Conservation (phyloP, 2,888 invertebrate genomes). For the Xanthostigma xanthostigma region DNA sequence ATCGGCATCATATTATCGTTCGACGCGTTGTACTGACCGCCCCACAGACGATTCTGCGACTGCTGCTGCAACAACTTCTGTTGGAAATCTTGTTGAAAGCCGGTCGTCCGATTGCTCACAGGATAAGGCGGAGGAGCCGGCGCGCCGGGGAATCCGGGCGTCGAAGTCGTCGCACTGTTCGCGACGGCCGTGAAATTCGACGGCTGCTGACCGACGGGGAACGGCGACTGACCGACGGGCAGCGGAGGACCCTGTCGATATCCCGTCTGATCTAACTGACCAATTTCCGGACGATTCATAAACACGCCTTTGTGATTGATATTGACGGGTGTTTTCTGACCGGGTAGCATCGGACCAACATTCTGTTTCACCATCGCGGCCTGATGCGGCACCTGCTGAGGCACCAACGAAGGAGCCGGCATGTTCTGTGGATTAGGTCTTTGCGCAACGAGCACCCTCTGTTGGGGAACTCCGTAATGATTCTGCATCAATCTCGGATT, state of each 20-base stretch:
- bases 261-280: too few relatives aligned
- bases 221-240: slow-evolving; percentile 29
- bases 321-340: too few relatives aligned
- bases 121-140: slow-evolving; percentile 18
- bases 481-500: too few relatives aligned
- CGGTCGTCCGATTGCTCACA: slow-evolving; percentile 9
- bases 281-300: too few relatives aligned
- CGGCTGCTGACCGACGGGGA: slow-evolving; percentile 28
- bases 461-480: too few relatives aligned
- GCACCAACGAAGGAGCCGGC: too few relatives aligned
- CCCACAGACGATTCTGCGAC: slow-evolving; percentile 4
- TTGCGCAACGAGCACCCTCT: too few relatives aligned
- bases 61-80: slow-evolving; percentile 30
- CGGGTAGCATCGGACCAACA: not conserved
- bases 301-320: too few relatives aligned
- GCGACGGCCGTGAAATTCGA: slow-evolving; percentile 16
- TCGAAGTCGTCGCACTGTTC: slow-evolving; percentile 14
- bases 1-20: slow-evolving; percentile 6
- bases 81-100: slow-evolving; percentile 13
- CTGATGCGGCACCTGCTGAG: too few relatives aligned
- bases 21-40: slow-evolving; percentile 1
- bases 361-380: not conserved
- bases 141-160: slow-evolving; percentile 16
- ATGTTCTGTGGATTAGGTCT: too few relatives aligned
- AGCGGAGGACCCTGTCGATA: slow-evolving; percentile 9